A percentile compares a stretch with the other conserved stretches of the same genome.
phyloP scores from a whole-genome alignment of 2,797 vertebrate genomes.

The Anabacerthia variegaticeps region DNA sequence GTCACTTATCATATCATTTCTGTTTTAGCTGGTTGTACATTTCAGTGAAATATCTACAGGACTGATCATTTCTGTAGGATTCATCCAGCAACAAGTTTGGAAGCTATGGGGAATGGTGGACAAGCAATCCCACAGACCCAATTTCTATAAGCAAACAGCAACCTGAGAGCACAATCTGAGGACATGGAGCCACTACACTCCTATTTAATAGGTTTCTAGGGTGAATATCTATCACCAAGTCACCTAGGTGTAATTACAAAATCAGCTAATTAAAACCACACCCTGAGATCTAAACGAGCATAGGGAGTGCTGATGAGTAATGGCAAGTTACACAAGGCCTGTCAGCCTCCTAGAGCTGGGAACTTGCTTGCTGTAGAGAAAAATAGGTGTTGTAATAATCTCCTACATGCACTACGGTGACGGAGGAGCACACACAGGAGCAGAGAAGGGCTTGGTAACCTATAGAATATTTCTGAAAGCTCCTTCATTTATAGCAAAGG shows the following conservation, averaged over 20 bases:
- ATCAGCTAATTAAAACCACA: slow-evolving; percentile 59
- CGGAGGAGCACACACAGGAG: neutral
- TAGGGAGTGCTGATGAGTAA: slow-evolving; percentile 49
- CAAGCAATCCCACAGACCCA: neutral
- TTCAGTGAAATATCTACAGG: neutral
- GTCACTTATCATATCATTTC: neutral
- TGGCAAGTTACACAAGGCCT: slow-evolving; percentile 14
- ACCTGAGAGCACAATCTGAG: neutral
- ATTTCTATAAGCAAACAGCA: slow-evolving; percentile 8
- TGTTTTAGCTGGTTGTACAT: neutral
- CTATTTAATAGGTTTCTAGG: slow-evolving; percentile 9
- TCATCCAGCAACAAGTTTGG: neutral
- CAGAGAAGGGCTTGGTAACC: neutral
- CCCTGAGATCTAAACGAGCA: slow-evolving; percentile 13
- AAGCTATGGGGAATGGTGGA: neutral
- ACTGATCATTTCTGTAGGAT: neutral
- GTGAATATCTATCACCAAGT: slow-evolving; percentile 18
- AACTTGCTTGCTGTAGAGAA: slow-evolving; percentile 4
- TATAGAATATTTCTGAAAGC: neutral
- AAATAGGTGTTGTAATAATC: slow-evolving; percentile 15
- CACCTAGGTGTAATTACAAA: slow-evolving; percentile 38
- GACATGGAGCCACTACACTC: neutral
- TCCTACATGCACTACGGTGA: neutral
- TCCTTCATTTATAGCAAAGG: neutral
- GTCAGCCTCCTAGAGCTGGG: slow-evolving; percentile 34